Conservation (phyloP, 2,888 invertebrate species). For the Lysandra bellargus region DNA sequence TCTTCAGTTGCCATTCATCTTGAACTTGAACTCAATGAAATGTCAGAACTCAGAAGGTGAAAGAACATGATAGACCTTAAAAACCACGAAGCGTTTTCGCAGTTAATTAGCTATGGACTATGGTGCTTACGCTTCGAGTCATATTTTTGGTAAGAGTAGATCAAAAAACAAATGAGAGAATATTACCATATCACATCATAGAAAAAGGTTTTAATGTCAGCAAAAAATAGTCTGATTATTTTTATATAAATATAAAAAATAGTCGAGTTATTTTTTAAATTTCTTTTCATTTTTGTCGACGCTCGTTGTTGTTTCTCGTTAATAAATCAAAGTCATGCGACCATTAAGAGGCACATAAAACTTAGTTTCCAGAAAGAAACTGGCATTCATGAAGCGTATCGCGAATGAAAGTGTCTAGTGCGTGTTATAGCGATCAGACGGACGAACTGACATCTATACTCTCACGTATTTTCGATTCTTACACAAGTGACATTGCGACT, state of each 20-base stretch:
- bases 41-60: constrained; percentile 19
- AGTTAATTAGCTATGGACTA: background rate
- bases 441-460: constrained; percentile 54
- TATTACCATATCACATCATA: no score
- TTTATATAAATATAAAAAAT: no score
- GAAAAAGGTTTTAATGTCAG: background rate
- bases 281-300: background rate
- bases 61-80: constrained; percentile 6
- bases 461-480: constrained; percentile 53
- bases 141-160: background rate
- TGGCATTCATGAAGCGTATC: constrained; percentile 42
- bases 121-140: background rate
- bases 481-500: constrained; percentile 56
- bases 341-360: constrained; percentile 38
- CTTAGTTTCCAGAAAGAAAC: constrained; percentile 38
- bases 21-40: constrained; percentile 63
- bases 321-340: constrained; percentile 41
- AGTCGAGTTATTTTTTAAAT: background rate
- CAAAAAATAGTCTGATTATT: background rate
- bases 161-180: no score
- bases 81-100: background rate
- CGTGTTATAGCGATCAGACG: constrained; percentile 51
- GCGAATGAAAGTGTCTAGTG: constrained; percentile 54
- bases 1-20: constrained; percentile 54
- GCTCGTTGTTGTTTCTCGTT: constrained; percentile 20